phyloP scores from a whole-genome alignment of 2,797 vertebrate genomes.

The Poeciliopsis turneri region DNA sequence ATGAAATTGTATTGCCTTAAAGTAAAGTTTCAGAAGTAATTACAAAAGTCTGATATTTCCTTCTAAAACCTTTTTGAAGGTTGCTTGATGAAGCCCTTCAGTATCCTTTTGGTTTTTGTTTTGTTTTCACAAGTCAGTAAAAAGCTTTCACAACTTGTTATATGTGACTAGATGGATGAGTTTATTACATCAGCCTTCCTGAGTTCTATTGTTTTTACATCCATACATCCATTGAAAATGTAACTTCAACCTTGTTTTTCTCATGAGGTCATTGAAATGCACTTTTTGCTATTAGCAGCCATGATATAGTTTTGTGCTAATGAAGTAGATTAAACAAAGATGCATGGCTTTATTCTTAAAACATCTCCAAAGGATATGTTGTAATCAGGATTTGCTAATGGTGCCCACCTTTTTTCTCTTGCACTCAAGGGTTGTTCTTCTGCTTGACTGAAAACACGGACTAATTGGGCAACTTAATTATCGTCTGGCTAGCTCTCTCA shows the following conservation, averaged over 20 bases:
- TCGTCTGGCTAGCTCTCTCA: constrained; percentile 51
- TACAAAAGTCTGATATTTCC: neutral
- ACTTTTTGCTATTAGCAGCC: constrained; percentile 4
- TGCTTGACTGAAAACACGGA: constrained; percentile 35
- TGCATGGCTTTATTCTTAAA: constrained; percentile 23
- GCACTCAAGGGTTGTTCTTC: constrained; percentile 26
- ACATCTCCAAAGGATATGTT: constrained; percentile 16
- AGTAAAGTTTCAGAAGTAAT: neutral
- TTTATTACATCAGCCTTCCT: constrained; percentile 29
- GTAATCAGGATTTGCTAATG: constrained; percentile 23
- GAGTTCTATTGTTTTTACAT: constrained; percentile 1
- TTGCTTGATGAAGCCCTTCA: neutral
- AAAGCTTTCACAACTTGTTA: constrained; percentile 15
- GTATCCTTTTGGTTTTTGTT: neutral
- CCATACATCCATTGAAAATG: neutral
- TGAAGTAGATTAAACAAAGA: constrained; percentile 21
- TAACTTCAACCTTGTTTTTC: constrained; percentile 19
- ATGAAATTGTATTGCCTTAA: neutral
- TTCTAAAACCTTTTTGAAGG: neutral
- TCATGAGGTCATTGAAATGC: neutral
- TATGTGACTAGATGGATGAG: constrained; percentile 9
- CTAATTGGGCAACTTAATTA: constrained; percentile 68
- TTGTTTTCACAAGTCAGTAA: constrained; percentile 4
- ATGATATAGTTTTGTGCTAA: constrained; percentile 5
- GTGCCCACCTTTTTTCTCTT: constrained; percentile 8